Evolutionary conservation across 2,113 vertebrate species (phyloP).

Genomic region (Caranx ignobilis): DNA sequence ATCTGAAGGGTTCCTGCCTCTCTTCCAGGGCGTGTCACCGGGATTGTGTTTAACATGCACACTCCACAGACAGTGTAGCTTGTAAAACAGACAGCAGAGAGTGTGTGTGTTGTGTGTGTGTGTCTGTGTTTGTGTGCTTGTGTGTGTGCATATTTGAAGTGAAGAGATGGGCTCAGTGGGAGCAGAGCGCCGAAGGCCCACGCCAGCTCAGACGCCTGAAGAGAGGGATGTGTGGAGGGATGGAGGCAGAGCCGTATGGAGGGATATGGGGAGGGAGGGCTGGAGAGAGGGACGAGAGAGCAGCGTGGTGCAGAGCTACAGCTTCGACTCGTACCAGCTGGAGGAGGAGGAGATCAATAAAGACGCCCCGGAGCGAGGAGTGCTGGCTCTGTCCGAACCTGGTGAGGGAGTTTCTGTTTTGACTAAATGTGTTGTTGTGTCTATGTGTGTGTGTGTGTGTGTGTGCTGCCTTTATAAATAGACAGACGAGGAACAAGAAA

Average conservation of each 20-base stretch:
- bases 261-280: conserved; percentile 67
- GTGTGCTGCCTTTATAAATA: conserved; percentile 32
- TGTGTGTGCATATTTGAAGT: conserved; percentile 1
- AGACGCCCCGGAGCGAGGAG: conserved; percentile 85
- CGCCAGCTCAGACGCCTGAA: conserved; percentile 82
- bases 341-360: conserved; percentile 89
- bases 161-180: conserved; percentile 87
- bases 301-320: conserved; percentile 92
- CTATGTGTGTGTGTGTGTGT: conserved; percentile 20
- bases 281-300: conserved; percentile 80
- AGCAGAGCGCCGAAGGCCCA: conserved; percentile 87
- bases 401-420: conserved; percentile 82
- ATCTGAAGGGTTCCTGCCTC: conserved; percentile 50
- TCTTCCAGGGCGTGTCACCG: conserved; percentile 21
- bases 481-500: not conserved
- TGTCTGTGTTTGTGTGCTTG: not conserved
- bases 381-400: conserved; percentile 88
- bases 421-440: conserved; percentile 13
- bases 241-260: conserved; percentile 65
- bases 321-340: conserved; percentile 93
- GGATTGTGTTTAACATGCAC: conserved; percentile 61
- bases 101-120: conserved; percentile 24
- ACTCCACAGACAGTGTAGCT: conserved; percentile 41
- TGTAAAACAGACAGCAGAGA: not conserved
- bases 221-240: conserved; percentile 77